These are phyloP conservation scores for Periphyllus acericola DNA, from an alignment of 2,888 invertebrate species.

Conservation along the genomic window DNA sequence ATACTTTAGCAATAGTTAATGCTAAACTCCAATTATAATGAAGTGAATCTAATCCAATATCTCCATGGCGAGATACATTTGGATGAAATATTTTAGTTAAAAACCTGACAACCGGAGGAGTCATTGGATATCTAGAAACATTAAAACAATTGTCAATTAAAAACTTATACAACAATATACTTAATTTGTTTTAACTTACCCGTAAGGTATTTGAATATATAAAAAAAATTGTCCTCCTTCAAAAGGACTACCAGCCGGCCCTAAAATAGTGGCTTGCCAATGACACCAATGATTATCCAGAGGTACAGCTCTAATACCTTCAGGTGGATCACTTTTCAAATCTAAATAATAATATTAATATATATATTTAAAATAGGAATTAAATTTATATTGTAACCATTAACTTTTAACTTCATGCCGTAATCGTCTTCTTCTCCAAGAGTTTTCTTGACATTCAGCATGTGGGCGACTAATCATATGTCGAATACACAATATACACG, in stretches of 20 bases:
- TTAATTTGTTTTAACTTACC: slow-evolving; percentile 69
- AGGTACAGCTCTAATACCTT: slow-evolving; percentile 85
- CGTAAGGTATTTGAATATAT: slow-evolving; percentile 87
- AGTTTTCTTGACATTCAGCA: slow-evolving; percentile 78
- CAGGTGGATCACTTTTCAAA: slow-evolving; percentile 81
- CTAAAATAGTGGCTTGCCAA: slow-evolving; percentile 94
- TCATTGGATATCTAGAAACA: slow-evolving; percentile 80
- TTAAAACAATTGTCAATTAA: background rate
- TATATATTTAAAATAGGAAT: slow-evolving; percentile 5
- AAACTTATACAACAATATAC: slow-evolving; percentile 10
- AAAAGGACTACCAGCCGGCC: slow-evolving; percentile 91
- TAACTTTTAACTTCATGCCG: slow-evolving; percentile 76
- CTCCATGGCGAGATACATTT: slow-evolving; percentile 93
- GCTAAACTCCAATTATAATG: slow-evolving; percentile 97
- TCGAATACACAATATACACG: slow-evolving; percentile 86
- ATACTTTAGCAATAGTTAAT: slow-evolving; percentile 87
- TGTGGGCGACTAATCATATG: slow-evolving; percentile 83
- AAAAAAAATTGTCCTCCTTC: slow-evolving; percentile 93
- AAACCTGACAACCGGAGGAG: slow-evolving; percentile 90
- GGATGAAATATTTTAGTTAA: slow-evolving; percentile 93
- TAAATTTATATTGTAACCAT: slow-evolving; percentile 30
- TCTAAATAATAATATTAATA: slow-evolving; percentile 65
- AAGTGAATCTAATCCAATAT: slow-evolving; percentile 94
- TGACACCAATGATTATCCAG: slow-evolving; percentile 84
- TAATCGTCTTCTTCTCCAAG: slow-evolving; percentile 84